Base-by-base conservation (phyloP, 2,113 vertebrate genomes). In the Alaudala cheleensis region DNA sequence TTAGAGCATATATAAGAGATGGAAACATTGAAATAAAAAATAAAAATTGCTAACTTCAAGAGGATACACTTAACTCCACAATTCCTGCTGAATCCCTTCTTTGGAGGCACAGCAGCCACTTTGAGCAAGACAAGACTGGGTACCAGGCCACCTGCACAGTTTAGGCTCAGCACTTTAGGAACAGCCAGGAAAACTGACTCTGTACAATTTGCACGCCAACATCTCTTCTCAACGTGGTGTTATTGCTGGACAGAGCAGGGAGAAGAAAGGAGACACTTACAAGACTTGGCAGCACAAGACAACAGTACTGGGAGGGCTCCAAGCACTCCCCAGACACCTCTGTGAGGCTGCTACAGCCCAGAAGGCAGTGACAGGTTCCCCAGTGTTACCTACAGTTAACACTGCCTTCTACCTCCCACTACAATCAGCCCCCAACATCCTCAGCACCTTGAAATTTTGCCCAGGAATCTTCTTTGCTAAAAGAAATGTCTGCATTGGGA, bases 211-310 rank as follows among this genome's bases (percentile, higher is more conserved):
- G 3, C 47, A 71, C 45, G 70, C 50, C 92, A 91, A 3, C 84
- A 60, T 61, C 80, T 90, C 70, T 85, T 88, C 95, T 56, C 79
- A 91, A 49, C 0, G 14, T 15, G 51, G n/a, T 81, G 64, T 98
- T 98, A 98, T 97, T 98, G 98, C 98, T 98, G 83, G 88, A 83
- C 24, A 78, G 67, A 81, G 34, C 45, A 70, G 70, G 54, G 81
- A 83, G 78, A 72, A 94, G 44, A 96, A 96, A 95, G 73, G 25
- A 96, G n/a, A 93, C 51, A 53, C 18, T 87, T 74, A 81, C 3
- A 60, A 93, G 77, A 73, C 37, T 56, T 11, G 4, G 69, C 70
- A 80, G 57, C 56, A 92, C 40, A 64, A 66, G 42, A 80, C n/a
- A 82, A 62, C 7, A 5, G 26, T 67, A 39, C 22, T 26, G 40